Evolutionary conservation across 2,797 vertebrate genomes (phyloP).

Genomic region (Hapalemur alaotrensis): DNA sequence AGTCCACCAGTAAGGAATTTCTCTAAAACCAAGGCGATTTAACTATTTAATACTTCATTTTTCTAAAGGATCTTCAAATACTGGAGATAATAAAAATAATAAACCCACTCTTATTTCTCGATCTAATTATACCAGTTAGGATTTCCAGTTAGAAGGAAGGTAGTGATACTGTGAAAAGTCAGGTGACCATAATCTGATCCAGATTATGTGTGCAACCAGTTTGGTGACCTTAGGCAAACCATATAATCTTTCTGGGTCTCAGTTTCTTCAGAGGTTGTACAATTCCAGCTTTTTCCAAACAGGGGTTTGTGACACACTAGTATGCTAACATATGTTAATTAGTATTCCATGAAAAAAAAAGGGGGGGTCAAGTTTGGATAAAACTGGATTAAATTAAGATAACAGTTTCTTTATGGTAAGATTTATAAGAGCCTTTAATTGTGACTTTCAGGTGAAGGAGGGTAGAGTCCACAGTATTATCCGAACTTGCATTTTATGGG

Average conservation of each 20-base stretch:
- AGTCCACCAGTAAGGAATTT: constrained; percentile 4
- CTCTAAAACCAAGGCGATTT: background rate
- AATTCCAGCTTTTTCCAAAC: constrained; percentile 11
- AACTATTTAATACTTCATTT: constrained; percentile 31
- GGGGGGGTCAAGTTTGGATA: background rate
- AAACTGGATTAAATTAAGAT: constrained; percentile 27
- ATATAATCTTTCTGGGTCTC: constrained; percentile 29
- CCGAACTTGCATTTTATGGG: background rate
- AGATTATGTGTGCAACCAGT: constrained; percentile 55
- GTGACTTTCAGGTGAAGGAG: background rate
- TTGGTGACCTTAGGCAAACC: background rate
- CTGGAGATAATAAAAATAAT: constrained; percentile 40
- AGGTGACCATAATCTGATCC: constrained; percentile 38
- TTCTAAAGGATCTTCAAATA: constrained; percentile 40
- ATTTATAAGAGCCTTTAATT: constrained; percentile 10
- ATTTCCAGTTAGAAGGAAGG: constrained; percentile 37
- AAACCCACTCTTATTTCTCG: constrained; percentile 42
- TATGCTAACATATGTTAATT: constrained; percentile 32
- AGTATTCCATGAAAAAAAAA: constrained; percentile 1
- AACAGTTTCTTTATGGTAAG: background rate
- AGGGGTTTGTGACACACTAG: background rate
- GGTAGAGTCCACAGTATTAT: background rate
- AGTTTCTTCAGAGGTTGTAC: constrained; percentile 40
- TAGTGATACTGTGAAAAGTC: constrained; percentile 39
- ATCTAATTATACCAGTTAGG: constrained; percentile 41